These are phyloP conservation scores for Agonopterix heracliana DNA, from an alignment of 2,888 invertebrate genomes.

Conservation along the genomic window DNA sequence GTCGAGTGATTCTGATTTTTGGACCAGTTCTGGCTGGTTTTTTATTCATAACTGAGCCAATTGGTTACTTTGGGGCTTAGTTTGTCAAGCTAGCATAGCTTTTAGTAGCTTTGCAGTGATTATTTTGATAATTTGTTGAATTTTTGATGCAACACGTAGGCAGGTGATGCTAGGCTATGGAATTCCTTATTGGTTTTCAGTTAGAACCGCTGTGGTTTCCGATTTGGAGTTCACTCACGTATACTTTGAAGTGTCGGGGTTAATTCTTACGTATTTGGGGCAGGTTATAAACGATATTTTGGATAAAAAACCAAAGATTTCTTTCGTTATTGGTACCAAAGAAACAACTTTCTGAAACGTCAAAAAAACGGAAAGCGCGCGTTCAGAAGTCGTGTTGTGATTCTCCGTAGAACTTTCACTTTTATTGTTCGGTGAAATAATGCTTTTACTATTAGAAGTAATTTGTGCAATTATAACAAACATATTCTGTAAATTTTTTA, in stretches of 20 bases:
- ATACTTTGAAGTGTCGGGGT: no score
- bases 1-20: slow-evolving; percentile 55
- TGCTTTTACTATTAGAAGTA: no score
- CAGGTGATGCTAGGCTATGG: neutral
- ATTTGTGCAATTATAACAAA: no score
- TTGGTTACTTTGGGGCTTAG: neutral
- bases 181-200: no score
- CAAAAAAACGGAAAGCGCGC: slow-evolving; percentile 1
- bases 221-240: no score
- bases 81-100: neutral
- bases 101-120: neutral
- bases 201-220: no score
- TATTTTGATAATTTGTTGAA: neutral
- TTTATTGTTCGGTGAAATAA: neutral
- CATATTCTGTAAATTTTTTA: neutral
- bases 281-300: neutral
- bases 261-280: no score
- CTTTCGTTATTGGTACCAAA: neutral
- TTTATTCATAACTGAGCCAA: slow-evolving; percentile 54
- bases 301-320: neutral
- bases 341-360: slow-evolving; percentile 6
- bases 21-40: slow-evolving; percentile 56
- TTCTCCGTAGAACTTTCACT: slow-evolving; percentile 1
- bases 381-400: slow-evolving; percentile 1
- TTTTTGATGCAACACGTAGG: slow-evolving; percentile 3